Conservation (phyloP, 2,113 vertebrate genomes). For the Balaeniceps rex region DNA sequence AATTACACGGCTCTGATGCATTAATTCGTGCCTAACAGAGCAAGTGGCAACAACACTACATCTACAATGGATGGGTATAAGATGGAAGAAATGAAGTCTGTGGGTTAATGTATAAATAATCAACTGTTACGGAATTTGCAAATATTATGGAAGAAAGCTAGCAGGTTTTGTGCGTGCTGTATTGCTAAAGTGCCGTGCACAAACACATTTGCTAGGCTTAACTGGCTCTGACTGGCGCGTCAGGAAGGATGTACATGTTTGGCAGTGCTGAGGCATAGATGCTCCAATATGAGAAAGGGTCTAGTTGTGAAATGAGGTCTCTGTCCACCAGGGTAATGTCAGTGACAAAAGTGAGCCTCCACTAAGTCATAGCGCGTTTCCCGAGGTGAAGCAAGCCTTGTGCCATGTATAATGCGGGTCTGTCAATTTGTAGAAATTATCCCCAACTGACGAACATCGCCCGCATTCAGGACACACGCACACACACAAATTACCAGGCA, state of each 20-base stretch:
- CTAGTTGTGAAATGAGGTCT: conserved; percentile 19
- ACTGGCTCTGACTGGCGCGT: conserved; percentile 18
- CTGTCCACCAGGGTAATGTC: background rate
- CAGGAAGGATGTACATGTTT: conserved; percentile 42
- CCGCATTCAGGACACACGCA: background rate
- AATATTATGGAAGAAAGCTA: conserved; percentile 27
- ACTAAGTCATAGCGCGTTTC: background rate
- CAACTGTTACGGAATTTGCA: conserved; percentile 19
- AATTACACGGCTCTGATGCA: conserved; percentile 50
- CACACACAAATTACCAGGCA: background rate
- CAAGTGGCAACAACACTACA: conserved; percentile 42
- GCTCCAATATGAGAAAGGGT: background rate
- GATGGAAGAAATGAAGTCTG: conserved; percentile 41
- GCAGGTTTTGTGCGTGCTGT: background rate
- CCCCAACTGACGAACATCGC: background rate
- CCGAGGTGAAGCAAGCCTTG: background rate
- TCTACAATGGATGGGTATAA: conserved; percentile 30
- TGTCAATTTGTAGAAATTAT: background rate
- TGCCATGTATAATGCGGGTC: background rate
- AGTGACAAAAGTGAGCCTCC: background rate
- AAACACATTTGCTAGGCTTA: conserved; percentile 31
- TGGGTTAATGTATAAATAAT: conserved; percentile 44
- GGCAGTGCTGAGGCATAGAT: conserved; percentile 45
- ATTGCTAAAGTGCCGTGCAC: background rate
- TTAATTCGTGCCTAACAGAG: conserved; percentile 68